Base-by-base conservation (phyloP, 1,140 invertebrate genomes). In the Zaprionus camerounensis region DNA sequence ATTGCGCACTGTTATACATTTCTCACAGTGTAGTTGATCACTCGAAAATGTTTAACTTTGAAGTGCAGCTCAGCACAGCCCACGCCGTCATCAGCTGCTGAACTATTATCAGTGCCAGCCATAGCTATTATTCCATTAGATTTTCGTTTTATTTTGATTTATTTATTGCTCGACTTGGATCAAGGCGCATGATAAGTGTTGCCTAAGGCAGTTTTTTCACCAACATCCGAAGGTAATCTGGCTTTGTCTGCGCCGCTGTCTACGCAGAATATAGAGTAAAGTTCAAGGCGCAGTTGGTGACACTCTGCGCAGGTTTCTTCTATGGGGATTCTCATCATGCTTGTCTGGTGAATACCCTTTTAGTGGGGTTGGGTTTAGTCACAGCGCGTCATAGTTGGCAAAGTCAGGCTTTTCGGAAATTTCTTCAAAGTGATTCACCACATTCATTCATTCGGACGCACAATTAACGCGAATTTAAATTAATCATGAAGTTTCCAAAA, bases 141-240 rank as follows among this genome's bases (percentile, higher is more conserved):
- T 63, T 78, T 69, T 38, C 44, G 36, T 53, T 71, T 56, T 68
- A 66, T 70, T 76, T 78, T 64, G 11, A 64, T 75, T 75, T 63
- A 36, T 63, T 55, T 68, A 68, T 66, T 55, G 65, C 46, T 70
- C 13, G 34, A 55, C 78, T 69, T 66, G 68, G 82, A 84, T 75
- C 78, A 84, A 84, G 82, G 78, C 70, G 46, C 53, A 36, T 85
- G 82, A 86, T 86, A 86, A 84, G 53, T 83, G 64, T 51, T 51
- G 46, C 41, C 56, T 63, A 67, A 68, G 28, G 58, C 31, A 34
- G 31, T 34, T 51, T 58, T 67, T 67, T 78, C 34, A 81, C 34
- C 15, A 46, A 68, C 4, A 31, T 38, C 41, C 38, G 68, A 72
- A 61, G 69, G 69, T 17, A 5, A 51, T 51, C 46, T 22, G 46